Base-by-base conservation (phyloP, 2,888 invertebrate species). In the Eurois occulta region DNA sequence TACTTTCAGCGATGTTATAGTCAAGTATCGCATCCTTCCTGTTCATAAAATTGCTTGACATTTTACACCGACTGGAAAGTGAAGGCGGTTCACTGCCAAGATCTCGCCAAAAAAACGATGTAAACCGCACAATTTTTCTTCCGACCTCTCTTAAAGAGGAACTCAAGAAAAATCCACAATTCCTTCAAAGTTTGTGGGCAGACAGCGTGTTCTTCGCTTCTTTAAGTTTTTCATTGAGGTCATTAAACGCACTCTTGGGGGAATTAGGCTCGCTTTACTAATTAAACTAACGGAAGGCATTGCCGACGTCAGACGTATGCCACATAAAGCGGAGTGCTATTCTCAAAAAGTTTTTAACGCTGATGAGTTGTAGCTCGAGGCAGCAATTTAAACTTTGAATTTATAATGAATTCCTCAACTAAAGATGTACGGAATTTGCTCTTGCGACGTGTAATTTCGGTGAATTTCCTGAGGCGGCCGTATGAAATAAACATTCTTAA, bases 331-430 rank as follows among this genome's bases (percentile, higher is more conserved):
- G 79, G 88, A 87, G 86, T 89, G 90, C 87, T 89, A 89, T 91
- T 91, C 89, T 83, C 85, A 79, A 79, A 92, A 95, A 95, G 91
- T 94, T 95, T 94, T 94, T 94, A 95, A 94, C 91, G 92, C 89
- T 95, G 95, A 95, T 95, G 94, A 95, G 94, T 92, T 93, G 92
- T 92, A 92, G 92, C 94, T 93, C 84, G 86, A 90, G 91, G 93
- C 92, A 90, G 92, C 93, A 95, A 94, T 95, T 95, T 93, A 92
- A 95, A 94, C 94, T 95, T 94, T 92, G 93, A 93, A 94, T 93
- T 94, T 92, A 94, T 93, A 93, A 94, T 91, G 91, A 94, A 94
- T 94, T 92, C 91, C 90, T 91, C 90, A 90, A 91, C 92, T 91
- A 91, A 92, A 91, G 91, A 93, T 92, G 92, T 92, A 92, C 90